phyloP scores from a whole-genome alignment of 1,140 invertebrate genomes.

The Samia ricini region DNA sequence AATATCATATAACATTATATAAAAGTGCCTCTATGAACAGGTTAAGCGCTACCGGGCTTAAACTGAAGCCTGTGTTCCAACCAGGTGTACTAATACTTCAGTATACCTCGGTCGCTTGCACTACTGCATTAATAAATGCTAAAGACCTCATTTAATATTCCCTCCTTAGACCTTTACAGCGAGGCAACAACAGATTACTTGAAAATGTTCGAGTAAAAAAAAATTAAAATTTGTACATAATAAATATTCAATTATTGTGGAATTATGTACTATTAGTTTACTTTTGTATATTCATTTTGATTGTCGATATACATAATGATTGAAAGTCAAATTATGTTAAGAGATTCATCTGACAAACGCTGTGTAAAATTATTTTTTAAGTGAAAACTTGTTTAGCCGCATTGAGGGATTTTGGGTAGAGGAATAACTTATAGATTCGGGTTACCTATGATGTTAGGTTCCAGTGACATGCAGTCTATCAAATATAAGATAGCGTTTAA shows the following conservation, averaged over 20 bases:
- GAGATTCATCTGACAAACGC: too few relatives aligned
- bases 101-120: neutral
- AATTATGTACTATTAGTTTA: neutral
- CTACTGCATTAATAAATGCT: slow-evolving; percentile 8
- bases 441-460: too few relatives aligned
- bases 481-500: too few relatives aligned
- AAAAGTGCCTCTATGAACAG: neutral
- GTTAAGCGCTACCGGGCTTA: neutral
- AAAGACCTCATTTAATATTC: slow-evolving; percentile 11
- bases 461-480: too few relatives aligned
- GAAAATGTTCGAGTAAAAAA: neutral
- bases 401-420: too few relatives aligned
- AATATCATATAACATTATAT: neutral
- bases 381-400: too few relatives aligned
- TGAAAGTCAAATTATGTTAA: too few relatives aligned
- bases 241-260: neutral
- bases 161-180: neutral
- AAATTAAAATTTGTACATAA: neutral
- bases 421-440: too few relatives aligned
- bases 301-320: too few relatives aligned
- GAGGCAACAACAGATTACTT: neutral
- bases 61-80: slow-evolving; percentile 4
- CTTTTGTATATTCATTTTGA: too few relatives aligned
- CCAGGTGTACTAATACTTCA: slow-evolving; percentile 8
- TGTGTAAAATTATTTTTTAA: too few relatives aligned